Percentiles rank a stretch among this genome's conserved stretches.
Conservation (phyloP, 2,888 invertebrate species). For the Chrysomela aeneicollis region DNA sequence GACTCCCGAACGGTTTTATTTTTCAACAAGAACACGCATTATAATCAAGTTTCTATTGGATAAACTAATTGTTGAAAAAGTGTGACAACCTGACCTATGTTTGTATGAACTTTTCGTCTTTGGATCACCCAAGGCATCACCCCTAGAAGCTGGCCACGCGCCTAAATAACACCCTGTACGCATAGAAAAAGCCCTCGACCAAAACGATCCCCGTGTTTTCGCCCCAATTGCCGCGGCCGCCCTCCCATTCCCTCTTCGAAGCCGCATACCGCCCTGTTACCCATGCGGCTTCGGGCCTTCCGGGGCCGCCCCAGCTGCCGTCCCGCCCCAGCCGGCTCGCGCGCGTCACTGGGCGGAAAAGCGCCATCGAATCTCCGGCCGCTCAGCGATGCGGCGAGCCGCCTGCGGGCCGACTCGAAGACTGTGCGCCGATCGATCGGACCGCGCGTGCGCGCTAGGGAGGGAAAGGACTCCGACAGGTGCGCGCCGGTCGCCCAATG, state of each 20-base stretch:
- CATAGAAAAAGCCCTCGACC: too few relatives aligned
- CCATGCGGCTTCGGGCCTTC: constrained; percentile 41
- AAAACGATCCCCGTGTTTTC: constrained; percentile 6
- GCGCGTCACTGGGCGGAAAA: constrained; percentile 23
- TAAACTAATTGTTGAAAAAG: too few relatives aligned
- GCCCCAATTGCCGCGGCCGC: background rate
- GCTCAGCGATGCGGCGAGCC: constrained; percentile 11
- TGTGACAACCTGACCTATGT: too few relatives aligned
- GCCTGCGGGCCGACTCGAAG: background rate
- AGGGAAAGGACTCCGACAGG: constrained; percentile 39
- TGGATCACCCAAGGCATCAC: too few relatives aligned
- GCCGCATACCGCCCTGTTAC: constrained; percentile 42
- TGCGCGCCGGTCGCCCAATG: constrained; percentile 32
- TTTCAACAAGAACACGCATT: too few relatives aligned
- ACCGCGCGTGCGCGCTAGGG: too few relatives aligned
- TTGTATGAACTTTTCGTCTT: too few relatives aligned
- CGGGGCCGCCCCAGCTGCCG: constrained; percentile 8
- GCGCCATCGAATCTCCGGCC: constrained; percentile 38
- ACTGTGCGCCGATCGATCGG: background rate
- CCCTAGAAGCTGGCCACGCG: too few relatives aligned
- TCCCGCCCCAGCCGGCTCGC: background rate
- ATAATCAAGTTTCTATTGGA: too few relatives aligned
- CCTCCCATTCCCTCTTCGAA: constrained; percentile 26
- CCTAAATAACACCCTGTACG: too few relatives aligned
- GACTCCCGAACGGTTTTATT: too few relatives aligned